Percentiles rank a stretch among this genome's conserved stretches.
These are phyloP conservation scores for Trichosurus vulpecula DNA, from an alignment of 2,797 vertebrate species.

Conservation along the genomic window DNA sequence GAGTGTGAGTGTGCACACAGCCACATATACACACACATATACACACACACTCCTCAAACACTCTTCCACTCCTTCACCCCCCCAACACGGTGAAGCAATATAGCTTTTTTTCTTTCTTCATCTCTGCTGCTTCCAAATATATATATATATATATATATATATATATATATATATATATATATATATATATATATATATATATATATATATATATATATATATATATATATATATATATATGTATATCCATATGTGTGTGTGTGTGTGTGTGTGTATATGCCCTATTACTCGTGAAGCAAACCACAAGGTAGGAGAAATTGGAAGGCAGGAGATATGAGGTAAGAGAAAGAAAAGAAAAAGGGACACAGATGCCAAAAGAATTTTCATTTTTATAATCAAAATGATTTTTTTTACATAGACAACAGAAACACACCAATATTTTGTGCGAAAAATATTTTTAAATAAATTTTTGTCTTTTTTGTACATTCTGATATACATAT, in stretches of 20 bases:
- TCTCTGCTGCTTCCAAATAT: neutral
- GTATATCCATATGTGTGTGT: neutral
- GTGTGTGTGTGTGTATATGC: too few species aligned
- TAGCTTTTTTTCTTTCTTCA: neutral
- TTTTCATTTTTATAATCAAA: constrained; percentile 88
- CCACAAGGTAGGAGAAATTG: neutral
- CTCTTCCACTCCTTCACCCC: neutral
- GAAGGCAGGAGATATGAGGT: neutral
- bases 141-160: too few species aligned
- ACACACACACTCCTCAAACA: neutral
- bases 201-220: too few species aligned
- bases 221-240: neutral
- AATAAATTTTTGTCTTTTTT: constrained; percentile 87
- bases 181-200: too few species aligned
- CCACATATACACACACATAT: neutral
- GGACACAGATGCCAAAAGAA: constrained; percentile 82
- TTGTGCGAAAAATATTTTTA: constrained; percentile 89
- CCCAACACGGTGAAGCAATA: neutral
- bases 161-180: too few species aligned
- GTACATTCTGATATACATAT: constrained; percentile 90
- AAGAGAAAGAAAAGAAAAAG: constrained; percentile 76
- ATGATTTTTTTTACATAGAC: constrained; percentile 86
- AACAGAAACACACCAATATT: constrained; percentile 86
- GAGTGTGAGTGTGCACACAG: rapidly evolving
- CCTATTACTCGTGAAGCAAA: too few species aligned